Evolutionary conservation across 2,888 invertebrate genomes (phyloP), one percentile per base, ranked within the genome.

Genomic region (Noctua comes): DNA sequence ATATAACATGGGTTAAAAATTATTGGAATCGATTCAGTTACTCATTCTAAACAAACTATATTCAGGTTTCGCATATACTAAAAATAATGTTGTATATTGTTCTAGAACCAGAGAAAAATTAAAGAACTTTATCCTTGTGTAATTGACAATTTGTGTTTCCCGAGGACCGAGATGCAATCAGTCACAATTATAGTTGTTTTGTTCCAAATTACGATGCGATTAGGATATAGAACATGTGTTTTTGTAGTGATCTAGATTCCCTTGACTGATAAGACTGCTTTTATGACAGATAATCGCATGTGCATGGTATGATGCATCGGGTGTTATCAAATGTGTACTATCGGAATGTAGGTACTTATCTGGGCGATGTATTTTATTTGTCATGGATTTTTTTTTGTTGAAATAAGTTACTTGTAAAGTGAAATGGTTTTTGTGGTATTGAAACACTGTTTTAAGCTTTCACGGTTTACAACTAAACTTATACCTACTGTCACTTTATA

Each of bases 251-350:
- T 79, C 57, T 7, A 68, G 48, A 83, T 82, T 59, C 73, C 13
- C 5, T 31, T 43, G 65, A 27, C 36, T 31, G 77, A 80, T 70
- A 68, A 6, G 3, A 43, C 2, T 16, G 51, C 40, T 68, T 82
- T 71, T 27, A 24, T 80, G 43, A 48, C 59, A 24, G 0, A 40
- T 71, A 65, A 68, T 78, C 21, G 54, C 64, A 73, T 18, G 65
- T 79, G 59, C 66, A 80, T 43, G n/a, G n/a, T n/a, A 48, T 69
- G 48, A 64, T 84, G 85, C 77, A 80, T 71, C 16, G 43, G 5
- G 16, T 57, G 5, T 66, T 62, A 76, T 76, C 24, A 71, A 40
- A 79, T 72, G 7, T 68, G 36, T 65, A 54, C 18, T 62, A 84
- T 80, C 54, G 24, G 4, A 64, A 31, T 54, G 43, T 43, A 13